A percentile compares a stretch with the other conserved stretches of the same genome.
Conservation (phyloP, 2,113 vertebrate genomes). For the Chitala chitala region DNA sequence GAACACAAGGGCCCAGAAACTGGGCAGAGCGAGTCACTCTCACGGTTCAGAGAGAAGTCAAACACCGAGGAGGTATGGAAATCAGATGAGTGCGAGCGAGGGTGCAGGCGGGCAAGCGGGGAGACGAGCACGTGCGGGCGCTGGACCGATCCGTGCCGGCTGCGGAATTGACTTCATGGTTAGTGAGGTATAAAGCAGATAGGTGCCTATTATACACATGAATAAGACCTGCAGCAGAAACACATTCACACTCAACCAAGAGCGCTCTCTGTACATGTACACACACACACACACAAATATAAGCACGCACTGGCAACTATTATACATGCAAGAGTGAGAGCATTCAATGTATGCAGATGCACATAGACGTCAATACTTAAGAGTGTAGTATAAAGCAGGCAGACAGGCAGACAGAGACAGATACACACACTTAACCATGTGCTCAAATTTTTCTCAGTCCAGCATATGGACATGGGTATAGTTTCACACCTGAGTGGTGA, state of each 20-base stretch:
- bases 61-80: conserved; percentile 37
- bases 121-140: too few relatives aligned
- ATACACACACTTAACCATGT: background rate
- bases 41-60: conserved; percentile 46
- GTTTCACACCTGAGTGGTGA: too few relatives aligned
- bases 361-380: background rate
- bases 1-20: conserved; percentile 23
- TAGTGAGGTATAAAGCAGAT: conserved; percentile 31
- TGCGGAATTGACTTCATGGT: conserved; percentile 28
- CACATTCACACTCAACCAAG: too few relatives aligned
- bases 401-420: background rate
- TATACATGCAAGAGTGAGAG: background rate
- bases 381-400: background rate
- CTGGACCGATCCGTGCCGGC: too few relatives aligned
- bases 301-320: background rate
- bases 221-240: background rate
- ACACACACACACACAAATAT: too few relatives aligned
- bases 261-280: too few relatives aligned
- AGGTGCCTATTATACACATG: conserved; percentile 29
- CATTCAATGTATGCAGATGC: background rate
- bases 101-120: too few relatives aligned
- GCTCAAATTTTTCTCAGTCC: too few relatives aligned
- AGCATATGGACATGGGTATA: background rate
- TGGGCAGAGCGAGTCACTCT: conserved; percentile 34
- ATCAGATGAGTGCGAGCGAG: conserved; percentile 43